A percentile compares a stretch with the other conserved stretches of the same genome.
Evolutionary conservation across 2,888 invertebrate species (phyloP).

Genomic region (Limnephilus lunatus): DNA sequence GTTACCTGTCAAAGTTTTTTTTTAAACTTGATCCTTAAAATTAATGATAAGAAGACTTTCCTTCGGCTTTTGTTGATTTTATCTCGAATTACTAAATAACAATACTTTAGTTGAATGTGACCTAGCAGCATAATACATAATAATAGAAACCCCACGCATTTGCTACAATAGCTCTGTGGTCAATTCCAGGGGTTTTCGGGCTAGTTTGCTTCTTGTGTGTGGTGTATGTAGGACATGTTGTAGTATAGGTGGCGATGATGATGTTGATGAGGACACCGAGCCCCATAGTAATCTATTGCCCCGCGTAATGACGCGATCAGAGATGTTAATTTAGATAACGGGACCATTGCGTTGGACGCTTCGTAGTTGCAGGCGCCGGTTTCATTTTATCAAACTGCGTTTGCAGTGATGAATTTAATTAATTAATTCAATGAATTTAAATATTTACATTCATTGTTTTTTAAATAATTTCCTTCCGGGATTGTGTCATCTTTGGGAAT

Average conservation of each 20-base stretch:
- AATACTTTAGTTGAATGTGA: too few relatives aligned
- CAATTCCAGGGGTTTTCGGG: neutral
- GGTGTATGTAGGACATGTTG: too few relatives aligned
- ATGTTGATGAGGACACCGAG: neutral
- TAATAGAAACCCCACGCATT: neutral
- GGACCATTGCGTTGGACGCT: neutral
- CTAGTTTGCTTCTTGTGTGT: neutral
- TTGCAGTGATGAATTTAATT: neutral
- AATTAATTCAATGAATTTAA: too few relatives aligned
- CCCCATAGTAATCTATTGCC: neutral
- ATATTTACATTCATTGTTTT: too few relatives aligned
- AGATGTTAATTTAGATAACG: slow-evolving; percentile 36
- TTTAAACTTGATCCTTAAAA: too few relatives aligned
- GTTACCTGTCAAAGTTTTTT: too few relatives aligned
- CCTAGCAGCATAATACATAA: neutral
- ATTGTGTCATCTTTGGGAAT: too few relatives aligned
- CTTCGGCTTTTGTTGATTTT: too few relatives aligned
- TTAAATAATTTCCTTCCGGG: too few relatives aligned
- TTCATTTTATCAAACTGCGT: neutral
- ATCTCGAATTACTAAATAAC: too few relatives aligned
- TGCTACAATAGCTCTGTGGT: neutral
- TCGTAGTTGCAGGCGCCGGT: neutral
- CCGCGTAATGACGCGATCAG: neutral
- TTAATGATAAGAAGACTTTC: too few relatives aligned
- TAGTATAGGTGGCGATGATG: too few relatives aligned